Conservation (phyloP, 2,113 vertebrate genomes). For the Tyto alba region DNA sequence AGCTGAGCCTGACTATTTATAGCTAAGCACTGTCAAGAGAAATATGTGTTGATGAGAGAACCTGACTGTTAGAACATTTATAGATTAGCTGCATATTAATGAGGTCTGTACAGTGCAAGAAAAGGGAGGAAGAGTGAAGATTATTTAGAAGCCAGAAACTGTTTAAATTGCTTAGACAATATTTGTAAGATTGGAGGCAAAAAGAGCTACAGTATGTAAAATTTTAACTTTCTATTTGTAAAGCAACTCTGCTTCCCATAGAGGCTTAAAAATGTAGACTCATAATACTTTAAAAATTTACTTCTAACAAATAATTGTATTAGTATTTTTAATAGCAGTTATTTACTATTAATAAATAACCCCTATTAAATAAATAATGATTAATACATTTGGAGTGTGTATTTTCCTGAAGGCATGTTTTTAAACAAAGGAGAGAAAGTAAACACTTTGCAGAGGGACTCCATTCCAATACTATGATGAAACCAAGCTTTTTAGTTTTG, state of each 20-base stretch:
- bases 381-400: not conserved
- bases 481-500: not conserved
- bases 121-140: not conserved
- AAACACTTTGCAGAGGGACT: not conserved
- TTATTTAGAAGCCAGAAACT: not conserved
- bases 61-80: not conserved
- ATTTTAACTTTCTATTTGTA: not conserved
- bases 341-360: not conserved
- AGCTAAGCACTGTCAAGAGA: not conserved
- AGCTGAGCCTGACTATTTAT: slow-evolving; percentile 4
- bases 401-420: not conserved
- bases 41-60: not conserved
- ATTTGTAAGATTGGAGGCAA: not conserved
- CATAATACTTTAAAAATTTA: not conserved
- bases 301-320: not conserved
- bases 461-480: not conserved
- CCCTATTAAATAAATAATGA: not conserved
- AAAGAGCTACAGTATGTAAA: not conserved
- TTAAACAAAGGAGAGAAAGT: not conserved
- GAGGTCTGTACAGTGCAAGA: not conserved
- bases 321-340: not conserved
- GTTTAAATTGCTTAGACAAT: not conserved
- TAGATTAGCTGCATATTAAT: not conserved
- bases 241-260: not conserved
- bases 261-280: not conserved